These are phyloP conservation scores for Ostrea denselamellosa DNA, from an alignment of 1,140 invertebrate species.

Conservation along the genomic window DNA sequence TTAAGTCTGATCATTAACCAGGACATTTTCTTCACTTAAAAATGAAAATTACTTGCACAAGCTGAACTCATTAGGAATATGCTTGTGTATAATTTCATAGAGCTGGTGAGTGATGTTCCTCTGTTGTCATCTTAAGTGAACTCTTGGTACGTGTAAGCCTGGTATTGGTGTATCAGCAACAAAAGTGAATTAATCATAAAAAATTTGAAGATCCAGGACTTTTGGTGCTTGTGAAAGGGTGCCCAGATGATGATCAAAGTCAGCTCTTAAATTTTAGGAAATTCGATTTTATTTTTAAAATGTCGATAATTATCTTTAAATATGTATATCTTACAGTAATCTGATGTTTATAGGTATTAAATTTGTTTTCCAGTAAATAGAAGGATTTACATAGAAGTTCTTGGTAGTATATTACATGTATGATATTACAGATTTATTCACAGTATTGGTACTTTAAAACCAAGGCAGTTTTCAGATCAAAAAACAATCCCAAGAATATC, in stretches of 20 bases:
- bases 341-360: background rate
- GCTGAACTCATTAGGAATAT: constrained; percentile 14
- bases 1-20: constrained; percentile 22
- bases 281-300: too few relatives aligned
- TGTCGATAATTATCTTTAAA: background rate
- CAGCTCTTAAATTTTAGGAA: too few relatives aligned
- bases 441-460: background rate
- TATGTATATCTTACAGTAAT: background rate
- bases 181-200: too few relatives aligned
- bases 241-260: too few relatives aligned
- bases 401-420: background rate
- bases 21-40: constrained; percentile 36
- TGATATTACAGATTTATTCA: background rate
- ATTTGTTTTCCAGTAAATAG: background rate
- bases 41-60: constrained; percentile 31
- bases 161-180: background rate
- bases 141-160: background rate
- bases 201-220: too few relatives aligned
- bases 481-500: background rate
- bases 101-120: background rate
- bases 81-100: constrained; percentile 1
- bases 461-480: background rate
- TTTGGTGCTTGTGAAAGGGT: too few relatives aligned
- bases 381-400: background rate
- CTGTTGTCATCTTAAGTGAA: background rate